Evolutionary conservation across 2,888 invertebrate genomes (phyloP).

Genomic region (Tetramorium bicarinatum): DNA sequence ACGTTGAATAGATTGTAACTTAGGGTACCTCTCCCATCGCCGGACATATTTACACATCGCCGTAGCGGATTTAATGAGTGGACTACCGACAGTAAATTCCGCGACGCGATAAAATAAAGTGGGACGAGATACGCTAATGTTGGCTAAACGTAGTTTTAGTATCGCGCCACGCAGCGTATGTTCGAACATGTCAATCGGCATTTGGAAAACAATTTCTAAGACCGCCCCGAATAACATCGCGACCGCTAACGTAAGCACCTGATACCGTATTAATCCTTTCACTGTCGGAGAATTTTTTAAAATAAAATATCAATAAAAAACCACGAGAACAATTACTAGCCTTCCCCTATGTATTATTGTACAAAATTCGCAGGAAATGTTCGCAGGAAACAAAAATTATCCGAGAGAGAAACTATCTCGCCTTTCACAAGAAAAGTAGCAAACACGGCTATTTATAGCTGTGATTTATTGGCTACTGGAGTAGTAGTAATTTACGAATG

Average conservation of each 20-base stretch:
- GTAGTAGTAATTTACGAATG: conserved; percentile 44
- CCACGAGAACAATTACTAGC: not conserved
- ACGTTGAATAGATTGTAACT: conserved; percentile 53
- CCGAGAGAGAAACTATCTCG: conserved; percentile 1
- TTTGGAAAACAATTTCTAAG: conserved; percentile 30
- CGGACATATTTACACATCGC: conserved; percentile 56
- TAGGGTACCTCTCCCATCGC: conserved; percentile 19
- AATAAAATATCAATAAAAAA: not conserved
- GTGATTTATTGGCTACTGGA: conserved; percentile 43
- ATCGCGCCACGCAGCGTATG: not conserved
- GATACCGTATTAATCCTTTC: not conserved
- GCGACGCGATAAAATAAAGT: conserved; percentile 52
- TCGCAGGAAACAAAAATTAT: not conserved
- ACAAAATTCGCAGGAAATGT: too few species aligned
- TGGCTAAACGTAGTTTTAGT: conserved; percentile 44
- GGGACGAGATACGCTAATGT: conserved; percentile 50
- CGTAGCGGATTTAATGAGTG: conserved; percentile 52
- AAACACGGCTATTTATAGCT: conserved; percentile 27
- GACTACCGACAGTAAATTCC: conserved; percentile 53
- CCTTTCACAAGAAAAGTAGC: conserved; percentile 3
- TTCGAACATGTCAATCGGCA: conserved; percentile 44
- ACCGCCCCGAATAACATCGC: not conserved
- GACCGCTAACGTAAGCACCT: conserved; percentile 2
- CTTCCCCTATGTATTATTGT: not conserved
- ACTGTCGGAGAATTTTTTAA: not conserved